Base-by-base conservation (phyloP, 2,888 invertebrate genomes). In the Fabriciana adippe region DNA sequence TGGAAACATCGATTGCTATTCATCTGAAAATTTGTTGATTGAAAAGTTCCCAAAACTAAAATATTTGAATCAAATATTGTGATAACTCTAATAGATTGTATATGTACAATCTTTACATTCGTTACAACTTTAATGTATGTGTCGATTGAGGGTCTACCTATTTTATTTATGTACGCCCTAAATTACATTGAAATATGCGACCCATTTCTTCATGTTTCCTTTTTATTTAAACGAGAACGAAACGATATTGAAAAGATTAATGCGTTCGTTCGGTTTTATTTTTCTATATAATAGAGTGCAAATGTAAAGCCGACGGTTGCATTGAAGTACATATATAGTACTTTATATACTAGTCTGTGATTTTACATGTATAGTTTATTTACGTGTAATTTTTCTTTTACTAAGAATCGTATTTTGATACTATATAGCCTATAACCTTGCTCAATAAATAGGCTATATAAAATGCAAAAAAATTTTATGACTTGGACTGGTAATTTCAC, bases 101-200 rank as follows among this genome's bases (percentile, higher is more conserved):
- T n/a, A 35, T 50, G 14, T 1, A 16, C 13, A 45, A 13, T 45
- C 13, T 56, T 45, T 18, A 16, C 18, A 45, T 16, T 57, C 18
- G 8, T 48, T 48, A 26, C 21, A 26, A 50, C 16, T 50, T 60
- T 51, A 48, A 60, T 50, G 16, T 50, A 51, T 35, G 51, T 31
- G 41, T 15, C 35, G 35, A 41, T 61, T 61, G 31, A 18, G 31
- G 35, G 51, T 16, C 51, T 51, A 51, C 51, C 51, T 61, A 61
- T 35, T 50, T 50, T 16, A 50, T 50, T 61, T 61, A 61, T 35
- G 50, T 41, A 35, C 51, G 51, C 18, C 18, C 51, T 61, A 61
- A 50, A 51, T 51, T 61, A 51, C 41, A 51, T 53, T 51, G 14
- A 61, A 61, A 61, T 61, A 61, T 59, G 59, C 50, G 61, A 61